phyloP scores from a whole-genome alignment of 2,888 invertebrate species.

The Scaptomyza tumidula region DNA sequence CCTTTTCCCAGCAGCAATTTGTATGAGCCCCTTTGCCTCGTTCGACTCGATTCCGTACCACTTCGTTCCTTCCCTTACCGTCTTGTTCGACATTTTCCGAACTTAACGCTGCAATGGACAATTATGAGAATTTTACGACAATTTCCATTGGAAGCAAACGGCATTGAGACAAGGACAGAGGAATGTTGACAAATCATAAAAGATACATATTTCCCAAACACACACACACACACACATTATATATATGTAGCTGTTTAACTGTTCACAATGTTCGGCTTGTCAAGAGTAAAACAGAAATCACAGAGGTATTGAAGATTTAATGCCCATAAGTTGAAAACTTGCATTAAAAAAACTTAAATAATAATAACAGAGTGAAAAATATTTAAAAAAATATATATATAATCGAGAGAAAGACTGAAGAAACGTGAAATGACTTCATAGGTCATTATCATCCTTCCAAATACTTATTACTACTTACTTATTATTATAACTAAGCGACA shows the following conservation, averaged over 20 bases:
- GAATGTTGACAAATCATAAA: conserved; percentile 74
- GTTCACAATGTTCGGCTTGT: neutral
- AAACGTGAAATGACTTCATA: neutral
- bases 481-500: neutral
- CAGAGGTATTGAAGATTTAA: neutral
- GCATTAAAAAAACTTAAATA: neutral
- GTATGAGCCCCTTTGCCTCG: conserved; percentile 30
- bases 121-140: conserved; percentile 82
- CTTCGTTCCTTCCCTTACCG: conserved; percentile 20
- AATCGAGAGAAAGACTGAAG: no score
- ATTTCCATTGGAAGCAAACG: conserved; percentile 59
- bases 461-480: neutral
- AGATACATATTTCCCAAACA: conserved; percentile 29
- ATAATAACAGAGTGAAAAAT: no score
- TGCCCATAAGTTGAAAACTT: neutral
- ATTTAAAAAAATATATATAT: no score
- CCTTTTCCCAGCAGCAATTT: conserved; percentile 16
- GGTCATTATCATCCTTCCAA: neutral
- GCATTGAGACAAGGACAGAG: conserved; percentile 41
- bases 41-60: neutral
- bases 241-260: no score
- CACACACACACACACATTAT: conserved; percentile 22
- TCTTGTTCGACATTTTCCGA: conserved; percentile 64
- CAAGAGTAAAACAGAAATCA: conserved; percentile 15
- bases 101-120: conserved; percentile 83